Conservation (phyloP, 2,113 vertebrate species). For the Picathartes gymnocephalus region DNA sequence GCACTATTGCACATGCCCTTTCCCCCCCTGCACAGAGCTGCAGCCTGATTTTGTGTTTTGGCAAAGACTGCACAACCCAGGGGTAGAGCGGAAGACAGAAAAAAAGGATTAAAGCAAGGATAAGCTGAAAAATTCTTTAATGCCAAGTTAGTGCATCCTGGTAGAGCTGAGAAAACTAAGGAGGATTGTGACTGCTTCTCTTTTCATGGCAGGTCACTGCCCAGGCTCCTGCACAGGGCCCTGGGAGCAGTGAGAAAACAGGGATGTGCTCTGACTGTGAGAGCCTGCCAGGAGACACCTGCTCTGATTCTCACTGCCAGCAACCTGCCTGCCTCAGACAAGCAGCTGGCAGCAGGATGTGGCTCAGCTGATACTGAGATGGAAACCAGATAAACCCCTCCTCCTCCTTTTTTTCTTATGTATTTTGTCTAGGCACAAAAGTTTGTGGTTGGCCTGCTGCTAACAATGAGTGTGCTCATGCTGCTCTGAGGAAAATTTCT, state of each 20-base stretch:
- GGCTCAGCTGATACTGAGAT: not conserved
- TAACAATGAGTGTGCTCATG: not conserved
- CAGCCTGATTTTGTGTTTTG: not conserved
- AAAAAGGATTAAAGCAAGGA: not conserved
- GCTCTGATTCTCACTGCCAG: not conserved
- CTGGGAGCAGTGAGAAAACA: not conserved
- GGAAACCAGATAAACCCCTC: not conserved
- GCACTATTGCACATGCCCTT: fast-evolving
- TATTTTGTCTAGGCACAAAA: not conserved
- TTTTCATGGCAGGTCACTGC: not conserved
- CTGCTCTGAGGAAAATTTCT: not conserved
- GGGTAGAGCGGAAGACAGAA: not conserved
- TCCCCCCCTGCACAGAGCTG: not conserved
- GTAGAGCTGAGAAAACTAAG: not conserved
- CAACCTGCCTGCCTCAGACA: not conserved
- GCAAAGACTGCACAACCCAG: not conserved
- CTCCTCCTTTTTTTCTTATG: not conserved
- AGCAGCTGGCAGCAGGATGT: not conserved
- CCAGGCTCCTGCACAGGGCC: not conserved
- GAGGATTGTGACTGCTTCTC: not conserved
- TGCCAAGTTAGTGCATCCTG: not conserved
- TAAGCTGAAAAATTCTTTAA: not conserved
- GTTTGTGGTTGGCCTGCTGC: not conserved
- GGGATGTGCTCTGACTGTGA: not conserved
- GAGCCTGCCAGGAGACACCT: not conserved